These are phyloP conservation scores for Amphiura filiformis DNA, from an alignment of 35 echinoderm and acorn worm species.

Conservation along the genomic window DNA sequence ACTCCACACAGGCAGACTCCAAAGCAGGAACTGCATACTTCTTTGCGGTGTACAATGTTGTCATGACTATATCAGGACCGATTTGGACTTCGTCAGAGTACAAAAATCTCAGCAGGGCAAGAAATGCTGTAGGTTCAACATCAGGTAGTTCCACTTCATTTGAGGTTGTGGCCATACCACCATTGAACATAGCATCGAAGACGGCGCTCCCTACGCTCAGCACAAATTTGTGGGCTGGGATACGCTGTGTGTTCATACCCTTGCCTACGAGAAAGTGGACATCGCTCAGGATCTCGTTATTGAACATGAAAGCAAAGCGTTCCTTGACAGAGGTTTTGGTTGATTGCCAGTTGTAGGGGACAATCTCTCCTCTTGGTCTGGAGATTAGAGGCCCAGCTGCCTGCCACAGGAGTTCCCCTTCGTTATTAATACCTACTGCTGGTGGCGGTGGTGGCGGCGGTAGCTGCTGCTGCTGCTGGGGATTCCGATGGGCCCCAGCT, in stretches of 20 bases:
- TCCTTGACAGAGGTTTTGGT: conserved; percentile 84
- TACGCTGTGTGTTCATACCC: conserved; percentile 73
- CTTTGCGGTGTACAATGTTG: conserved; percentile 95
- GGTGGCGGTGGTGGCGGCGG: no score
- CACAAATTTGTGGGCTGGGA: conserved; percentile 99
- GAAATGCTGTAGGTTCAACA: conserved; percentile 89
- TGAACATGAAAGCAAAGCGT: conserved; percentile 95
- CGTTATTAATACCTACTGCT: no score
- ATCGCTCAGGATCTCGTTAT: conserved; percentile 96
- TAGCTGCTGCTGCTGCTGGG: no score
- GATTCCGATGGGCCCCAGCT: no score
- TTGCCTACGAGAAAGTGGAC: conserved; percentile 97
- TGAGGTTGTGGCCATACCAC: conserved; percentile 94
- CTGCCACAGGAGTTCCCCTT: no score
- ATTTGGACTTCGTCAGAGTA: conserved; percentile 96
- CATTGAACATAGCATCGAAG: conserved; percentile 99
- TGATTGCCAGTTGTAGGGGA: conserved; percentile 88
- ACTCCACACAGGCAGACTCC: conserved; percentile 95
- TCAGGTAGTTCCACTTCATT: conserved; percentile 94
- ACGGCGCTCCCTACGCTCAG: conserved; percentile 94
- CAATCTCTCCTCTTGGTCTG: conserved; percentile 28
- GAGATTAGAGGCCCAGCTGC: neutral
- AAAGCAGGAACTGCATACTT: conserved; percentile 94
- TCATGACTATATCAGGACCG: conserved; percentile 97
- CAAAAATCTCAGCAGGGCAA: conserved; percentile 80